Conservation (phyloP, 2,797 vertebrate genomes). For the Microtus californicus region DNA sequence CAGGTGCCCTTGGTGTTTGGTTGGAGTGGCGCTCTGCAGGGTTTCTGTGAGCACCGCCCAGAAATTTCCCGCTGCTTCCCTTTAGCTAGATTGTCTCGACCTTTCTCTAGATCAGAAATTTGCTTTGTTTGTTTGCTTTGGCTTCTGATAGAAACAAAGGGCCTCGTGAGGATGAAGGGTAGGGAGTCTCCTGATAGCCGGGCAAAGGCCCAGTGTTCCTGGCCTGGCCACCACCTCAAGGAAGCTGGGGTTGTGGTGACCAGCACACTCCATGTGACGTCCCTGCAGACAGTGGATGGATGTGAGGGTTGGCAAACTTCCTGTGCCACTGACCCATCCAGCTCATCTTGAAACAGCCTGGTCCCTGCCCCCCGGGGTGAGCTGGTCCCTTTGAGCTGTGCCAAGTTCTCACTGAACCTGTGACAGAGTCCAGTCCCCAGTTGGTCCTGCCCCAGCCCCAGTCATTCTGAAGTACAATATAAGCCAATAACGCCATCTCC, state of each 20-base stretch:
- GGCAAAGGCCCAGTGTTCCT: too few relatives aligned
- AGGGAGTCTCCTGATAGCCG: background rate
- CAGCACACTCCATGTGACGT: background rate
- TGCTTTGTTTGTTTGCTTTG: conserved; percentile 63
- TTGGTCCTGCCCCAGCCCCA: background rate
- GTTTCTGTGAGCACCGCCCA: background rate
- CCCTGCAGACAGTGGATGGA: conserved; percentile 11
- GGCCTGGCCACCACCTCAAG: background rate
- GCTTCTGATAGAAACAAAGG: background rate
- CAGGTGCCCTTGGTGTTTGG: background rate
- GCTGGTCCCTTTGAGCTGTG: background rate
- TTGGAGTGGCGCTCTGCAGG: background rate
- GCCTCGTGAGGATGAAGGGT: background rate
- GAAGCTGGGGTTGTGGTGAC: background rate
- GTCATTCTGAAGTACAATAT: background rate
- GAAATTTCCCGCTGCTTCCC: background rate
- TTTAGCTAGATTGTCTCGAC: conserved; percentile 36
- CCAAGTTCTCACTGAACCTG: background rate
- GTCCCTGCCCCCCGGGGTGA: background rate
- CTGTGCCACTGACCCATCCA: background rate
- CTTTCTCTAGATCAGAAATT: conserved; percentile 9
- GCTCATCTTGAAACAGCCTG: background rate
- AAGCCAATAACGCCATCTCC: background rate
- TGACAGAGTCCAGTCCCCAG: background rate
- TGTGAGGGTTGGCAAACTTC: background rate